Evolutionary conservation across 2,797 vertebrate species (phyloP).

Genomic region (Girardinus metallicus): DNA sequence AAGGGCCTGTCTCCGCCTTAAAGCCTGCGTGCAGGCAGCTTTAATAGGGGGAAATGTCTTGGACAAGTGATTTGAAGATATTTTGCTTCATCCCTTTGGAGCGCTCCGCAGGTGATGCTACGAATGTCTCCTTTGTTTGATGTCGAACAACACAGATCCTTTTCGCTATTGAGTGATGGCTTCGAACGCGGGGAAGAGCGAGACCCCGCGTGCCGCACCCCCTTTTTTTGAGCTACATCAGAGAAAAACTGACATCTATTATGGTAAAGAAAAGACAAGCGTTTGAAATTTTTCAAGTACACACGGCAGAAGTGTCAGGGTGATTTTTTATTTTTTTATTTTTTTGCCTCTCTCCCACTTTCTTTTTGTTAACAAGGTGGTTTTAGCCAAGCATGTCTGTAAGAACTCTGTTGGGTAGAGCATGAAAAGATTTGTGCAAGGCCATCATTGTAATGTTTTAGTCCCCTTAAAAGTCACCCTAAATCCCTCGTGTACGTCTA

Average conservation of each 20-base stretch:
- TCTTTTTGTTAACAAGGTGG: constrained; percentile 96
- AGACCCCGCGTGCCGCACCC: constrained; percentile 89
- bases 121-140: constrained; percentile 89
- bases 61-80: constrained; percentile 99
- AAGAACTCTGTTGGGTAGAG: constrained; percentile 95
- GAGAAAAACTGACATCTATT: constrained; percentile 97
- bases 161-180: constrained; percentile 88
- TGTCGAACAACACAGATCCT: constrained; percentile 95
- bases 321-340: constrained; percentile 88
- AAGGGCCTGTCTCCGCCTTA: constrained; percentile 88
- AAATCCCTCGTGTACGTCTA: constrained; percentile 83
- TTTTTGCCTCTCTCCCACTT: constrained; percentile 76
- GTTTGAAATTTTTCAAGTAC: constrained; percentile 98
- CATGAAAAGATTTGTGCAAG: constrained; percentile 85
- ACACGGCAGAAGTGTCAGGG: constrained; percentile 91
- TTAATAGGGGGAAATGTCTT: constrained; percentile 98
- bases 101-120: constrained; percentile 94
- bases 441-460: constrained; percentile 91
- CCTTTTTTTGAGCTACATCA: constrained; percentile 92
- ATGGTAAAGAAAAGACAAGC: constrained; percentile 99
- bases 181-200: constrained; percentile 92
- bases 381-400: constrained; percentile 95
- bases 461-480: constrained; percentile 87
- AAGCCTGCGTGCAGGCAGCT: constrained; percentile 88
- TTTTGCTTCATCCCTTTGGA: constrained; percentile 95